A percentile compares a stretch with the other conserved stretches of the same genome.
Evolutionary conservation across 2,888 invertebrate genomes (phyloP).

Genomic region (Caenorhabditis sinica): DNA sequence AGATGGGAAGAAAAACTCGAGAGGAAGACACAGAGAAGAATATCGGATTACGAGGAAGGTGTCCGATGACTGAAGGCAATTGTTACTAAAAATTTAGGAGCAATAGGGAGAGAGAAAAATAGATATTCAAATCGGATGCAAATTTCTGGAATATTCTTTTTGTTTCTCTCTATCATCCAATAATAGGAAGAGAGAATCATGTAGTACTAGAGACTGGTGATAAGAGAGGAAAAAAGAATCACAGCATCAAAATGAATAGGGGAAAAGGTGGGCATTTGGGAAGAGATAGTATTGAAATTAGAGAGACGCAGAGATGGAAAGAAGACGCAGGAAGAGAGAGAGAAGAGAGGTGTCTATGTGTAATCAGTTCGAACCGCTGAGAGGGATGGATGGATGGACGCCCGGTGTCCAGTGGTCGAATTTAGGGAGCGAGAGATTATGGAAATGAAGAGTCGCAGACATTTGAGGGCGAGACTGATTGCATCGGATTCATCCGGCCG

Average conservation of each 20-base stretch:
- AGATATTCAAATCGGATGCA: constrained; percentile 54
- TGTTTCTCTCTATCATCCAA: not conserved
- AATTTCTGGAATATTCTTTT: constrained; percentile 26
- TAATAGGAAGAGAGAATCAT: constrained; percentile 6
- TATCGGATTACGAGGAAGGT: constrained; percentile 33
- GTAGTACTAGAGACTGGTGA: constrained; percentile 33
- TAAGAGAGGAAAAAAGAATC: constrained; percentile 45
- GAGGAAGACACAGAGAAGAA: not conserved
- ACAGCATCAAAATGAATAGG: constrained; percentile 17
- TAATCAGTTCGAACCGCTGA: constrained; percentile 56
- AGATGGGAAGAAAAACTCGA: constrained; percentile 1
- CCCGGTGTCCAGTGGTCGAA: constrained; percentile 40
- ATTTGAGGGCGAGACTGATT: constrained; percentile 38
- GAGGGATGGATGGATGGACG: constrained; percentile 17
- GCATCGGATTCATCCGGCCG: constrained; percentile 36
- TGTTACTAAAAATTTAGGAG: constrained; percentile 35
- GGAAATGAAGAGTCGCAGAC: constrained; percentile 40
- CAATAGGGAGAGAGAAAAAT: constrained; percentile 1
- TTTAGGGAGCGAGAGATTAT: not conserved
- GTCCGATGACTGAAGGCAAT: constrained; percentile 44
- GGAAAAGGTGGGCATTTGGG: constrained; percentile 12
- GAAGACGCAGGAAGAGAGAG: constrained; percentile 39
- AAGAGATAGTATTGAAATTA: not conserved
- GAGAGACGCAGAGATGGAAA: constrained; percentile 23
- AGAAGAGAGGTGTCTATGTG: constrained; percentile 26